Evolutionary conservation across 1,140 invertebrate species (phyloP).

Genomic region (Platyura marginata): DNA sequence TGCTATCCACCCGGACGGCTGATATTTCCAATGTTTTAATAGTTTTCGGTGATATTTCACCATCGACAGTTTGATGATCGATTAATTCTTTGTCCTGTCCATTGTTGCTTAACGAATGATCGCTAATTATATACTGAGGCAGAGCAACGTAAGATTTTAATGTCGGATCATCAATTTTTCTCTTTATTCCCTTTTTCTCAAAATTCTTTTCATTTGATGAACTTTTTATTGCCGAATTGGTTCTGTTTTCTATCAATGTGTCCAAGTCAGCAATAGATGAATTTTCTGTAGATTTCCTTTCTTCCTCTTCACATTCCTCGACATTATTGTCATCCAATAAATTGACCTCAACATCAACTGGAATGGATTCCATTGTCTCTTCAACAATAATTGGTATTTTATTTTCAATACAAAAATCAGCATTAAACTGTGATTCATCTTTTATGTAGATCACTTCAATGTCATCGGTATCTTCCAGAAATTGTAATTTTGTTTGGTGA

Average conservation of each 20-base stretch:
- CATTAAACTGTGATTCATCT: too few species aligned
- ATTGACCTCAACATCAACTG: not conserved
- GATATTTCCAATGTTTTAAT: not conserved
- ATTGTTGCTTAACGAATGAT: not conserved
- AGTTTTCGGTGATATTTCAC: not conserved
- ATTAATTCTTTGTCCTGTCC: not conserved
- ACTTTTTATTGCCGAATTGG: not conserved
- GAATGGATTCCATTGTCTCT: too few species aligned
- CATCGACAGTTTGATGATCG: not conserved
- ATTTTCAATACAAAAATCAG: too few species aligned
- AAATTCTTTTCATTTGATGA: not conserved
- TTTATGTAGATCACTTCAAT: not conserved
- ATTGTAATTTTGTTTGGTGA: not conserved
- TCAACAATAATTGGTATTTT: too few species aligned
- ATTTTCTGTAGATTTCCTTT: too few species aligned
- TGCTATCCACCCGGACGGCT: not conserved
- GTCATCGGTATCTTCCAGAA: not conserved
- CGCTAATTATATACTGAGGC: not conserved
- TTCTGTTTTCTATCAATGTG: not conserved
- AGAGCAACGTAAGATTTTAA: not conserved
- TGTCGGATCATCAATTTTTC: not conserved
- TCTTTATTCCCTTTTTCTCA: not conserved
- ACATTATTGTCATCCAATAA: too few species aligned
- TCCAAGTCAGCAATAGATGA: not conserved
- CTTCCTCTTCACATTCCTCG: too few species aligned